Evolutionary conservation across 2,888 invertebrate species (phyloP).

Genomic region (Synanthedon andrenaeformis): DNA sequence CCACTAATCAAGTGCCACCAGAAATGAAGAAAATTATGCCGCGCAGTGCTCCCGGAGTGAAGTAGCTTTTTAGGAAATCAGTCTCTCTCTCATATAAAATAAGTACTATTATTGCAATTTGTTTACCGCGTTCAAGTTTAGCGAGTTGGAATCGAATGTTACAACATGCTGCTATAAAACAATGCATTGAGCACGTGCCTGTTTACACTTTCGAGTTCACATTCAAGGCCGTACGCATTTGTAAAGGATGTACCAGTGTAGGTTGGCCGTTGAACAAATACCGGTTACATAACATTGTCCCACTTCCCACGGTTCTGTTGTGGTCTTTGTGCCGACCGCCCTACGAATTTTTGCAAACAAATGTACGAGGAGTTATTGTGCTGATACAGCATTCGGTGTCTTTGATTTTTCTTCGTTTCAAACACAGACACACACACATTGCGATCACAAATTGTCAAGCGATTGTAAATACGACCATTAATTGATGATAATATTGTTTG

Average conservation of each 20-base stretch:
- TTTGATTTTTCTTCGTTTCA: neutral
- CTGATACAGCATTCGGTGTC: neutral
- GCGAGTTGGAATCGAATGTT: slow-evolving; percentile 14
- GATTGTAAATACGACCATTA: too few species aligned
- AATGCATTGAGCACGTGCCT: slow-evolving; percentile 67
- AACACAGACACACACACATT: too few species aligned
- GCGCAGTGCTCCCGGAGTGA: too few species aligned
- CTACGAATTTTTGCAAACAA: neutral
- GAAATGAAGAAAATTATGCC: too few species aligned
- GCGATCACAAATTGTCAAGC: too few species aligned
- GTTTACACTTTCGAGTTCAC: slow-evolving; percentile 68
- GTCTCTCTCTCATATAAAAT: slow-evolving; percentile 8
- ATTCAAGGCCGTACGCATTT: slow-evolving; percentile 69
- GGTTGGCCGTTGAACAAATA: slow-evolving; percentile 63
- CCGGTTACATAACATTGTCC: slow-evolving; percentile 64
- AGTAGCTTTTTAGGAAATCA: slow-evolving; percentile 8
- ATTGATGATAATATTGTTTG: neutral
- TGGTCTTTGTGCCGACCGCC: slow-evolving; percentile 32
- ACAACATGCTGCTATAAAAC: slow-evolving; percentile 58
- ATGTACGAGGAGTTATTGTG: neutral
- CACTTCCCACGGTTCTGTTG: slow-evolving; percentile 60
- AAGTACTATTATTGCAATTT: too few species aligned
- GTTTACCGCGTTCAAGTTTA: neutral
- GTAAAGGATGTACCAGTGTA: slow-evolving; percentile 66
- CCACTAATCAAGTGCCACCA: too few species aligned